Evolutionary conservation across 2,797 vertebrate species (phyloP), one percentile per base, ranked within the genome.

Genomic region (Leuciscus waleckii): DNA sequence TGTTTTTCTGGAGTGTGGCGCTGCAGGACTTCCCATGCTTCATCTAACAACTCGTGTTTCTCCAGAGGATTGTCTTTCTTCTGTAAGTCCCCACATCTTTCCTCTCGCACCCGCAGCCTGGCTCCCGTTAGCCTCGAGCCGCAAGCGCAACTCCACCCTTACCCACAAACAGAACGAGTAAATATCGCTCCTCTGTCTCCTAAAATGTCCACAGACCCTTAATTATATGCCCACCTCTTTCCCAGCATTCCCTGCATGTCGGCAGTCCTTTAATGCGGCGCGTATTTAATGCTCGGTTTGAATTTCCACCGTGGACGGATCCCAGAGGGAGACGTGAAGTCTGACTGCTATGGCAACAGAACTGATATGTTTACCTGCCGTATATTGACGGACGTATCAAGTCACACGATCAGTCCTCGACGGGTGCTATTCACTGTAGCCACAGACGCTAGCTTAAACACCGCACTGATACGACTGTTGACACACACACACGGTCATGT

Each of bases 181-280:
- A 88, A 90, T 88, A 89, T 85, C 79, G 54, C 82, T 68, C 71
- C 76, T 85, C 87, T 49, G 79, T 85, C 85, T 89, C 85, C 82
- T 73, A 80, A 88, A 89, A 85, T 75, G 82, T 89, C 85, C 85
- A 77, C 85, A 87, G 75, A 82, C 83, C 89, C 69, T 82, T 90
- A 88, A 90, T 90, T 90, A 90, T 76, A 86, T 23, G 81, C 86
- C 87, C 87, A 88, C 85, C 86, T 87, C 86, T 84, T 88, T 90
- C 81, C 82, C 87, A 78, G 85, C 87, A 82, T 82, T 84, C 83
- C 81, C 87, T 63, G 58, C 83, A 78, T 87, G 84, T 86, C 86
- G 35, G 81, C 84, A n/a, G 79, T 65, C 78, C 81, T 86, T 87
- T 87, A 87, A 90, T 86, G 81, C 81, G 79, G 89, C 69, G 68